These are phyloP conservation scores for Platycnemis pennipes DNA, from an alignment of 2,888 invertebrate species.

Conservation along the genomic window DNA sequence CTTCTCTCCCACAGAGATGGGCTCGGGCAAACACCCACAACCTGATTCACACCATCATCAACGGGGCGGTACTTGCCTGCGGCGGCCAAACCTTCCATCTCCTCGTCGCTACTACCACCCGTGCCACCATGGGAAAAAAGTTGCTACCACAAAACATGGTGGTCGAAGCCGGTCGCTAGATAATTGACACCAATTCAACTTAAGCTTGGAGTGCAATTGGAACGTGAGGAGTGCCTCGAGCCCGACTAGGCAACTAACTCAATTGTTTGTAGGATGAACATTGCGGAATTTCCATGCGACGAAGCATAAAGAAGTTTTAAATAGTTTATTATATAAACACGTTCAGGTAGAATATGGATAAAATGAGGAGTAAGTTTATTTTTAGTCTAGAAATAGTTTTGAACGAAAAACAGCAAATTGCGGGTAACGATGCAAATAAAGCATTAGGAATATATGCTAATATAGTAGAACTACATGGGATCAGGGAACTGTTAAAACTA, in stretches of 20 bases:
- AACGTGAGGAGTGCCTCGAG: too few species aligned
- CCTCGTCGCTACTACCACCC: not conserved
- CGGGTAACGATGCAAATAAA: too few species aligned
- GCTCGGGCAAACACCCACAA: not conserved
- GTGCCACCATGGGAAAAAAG: not conserved
- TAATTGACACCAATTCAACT: not conserved
- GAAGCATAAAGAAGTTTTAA: not conserved
- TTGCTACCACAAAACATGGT: not conserved
- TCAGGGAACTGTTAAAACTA: too few species aligned
- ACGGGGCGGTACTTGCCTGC: not conserved
- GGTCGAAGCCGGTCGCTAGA: not conserved
- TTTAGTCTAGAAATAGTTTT: too few species aligned
- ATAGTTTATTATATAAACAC: too few species aligned
- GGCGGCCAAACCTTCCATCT: not conserved
- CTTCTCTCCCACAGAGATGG: not conserved
- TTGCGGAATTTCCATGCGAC: not conserved
- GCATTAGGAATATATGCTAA: too few species aligned
- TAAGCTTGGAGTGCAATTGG: not conserved
- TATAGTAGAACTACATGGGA: too few species aligned
- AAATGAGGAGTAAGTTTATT: too few species aligned
- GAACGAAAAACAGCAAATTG: too few species aligned
- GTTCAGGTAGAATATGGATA: too few species aligned
- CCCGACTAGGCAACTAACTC: too few species aligned
- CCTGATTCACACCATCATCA: not conserved
- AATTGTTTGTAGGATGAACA: too few species aligned